phyloP scores from a whole-genome alignment of 2,888 invertebrate species.

The Microdon myrmicae region DNA sequence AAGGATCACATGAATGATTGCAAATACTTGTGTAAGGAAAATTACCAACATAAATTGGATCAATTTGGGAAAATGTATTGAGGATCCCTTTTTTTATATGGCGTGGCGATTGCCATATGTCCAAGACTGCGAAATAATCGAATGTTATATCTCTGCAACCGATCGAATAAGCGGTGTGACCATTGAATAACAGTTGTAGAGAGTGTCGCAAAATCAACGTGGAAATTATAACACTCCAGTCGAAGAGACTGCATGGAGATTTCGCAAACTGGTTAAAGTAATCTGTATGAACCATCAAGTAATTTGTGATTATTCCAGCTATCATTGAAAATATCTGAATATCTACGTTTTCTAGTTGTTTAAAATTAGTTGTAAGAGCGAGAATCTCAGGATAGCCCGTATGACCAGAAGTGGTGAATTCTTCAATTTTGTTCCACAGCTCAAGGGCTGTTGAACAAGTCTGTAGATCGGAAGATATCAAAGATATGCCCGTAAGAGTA shows the following conservation, averaged over 20 bases:
- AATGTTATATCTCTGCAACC: conserved; percentile 18
- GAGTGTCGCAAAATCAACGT: conserved; percentile 79
- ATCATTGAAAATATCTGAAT: conserved; percentile 77
- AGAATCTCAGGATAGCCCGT: conserved; percentile 54
- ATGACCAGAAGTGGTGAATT: conserved; percentile 59
- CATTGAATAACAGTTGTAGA: conserved; percentile 82
- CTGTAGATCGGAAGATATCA: conserved; percentile 67
- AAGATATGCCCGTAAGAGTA: conserved; percentile 69
- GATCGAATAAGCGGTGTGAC: conserved; percentile 71
- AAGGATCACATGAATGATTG: conserved; percentile 92
- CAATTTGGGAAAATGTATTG: conserved; percentile 58
- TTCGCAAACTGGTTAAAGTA: conserved; percentile 72
- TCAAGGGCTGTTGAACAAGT: conserved; percentile 1
- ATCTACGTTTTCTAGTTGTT: conserved; percentile 74
- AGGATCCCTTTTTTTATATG: conserved; percentile 56
- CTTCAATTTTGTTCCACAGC: conserved; percentile 55
- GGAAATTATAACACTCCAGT: conserved; percentile 70
- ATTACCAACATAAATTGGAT: conserved; percentile 79
- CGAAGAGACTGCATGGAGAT: conserved; percentile 55
- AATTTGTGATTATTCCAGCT: conserved; percentile 74
- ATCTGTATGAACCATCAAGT: conserved; percentile 73
- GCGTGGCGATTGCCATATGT: conserved; percentile 56
- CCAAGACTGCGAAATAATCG: conserved; percentile 52
- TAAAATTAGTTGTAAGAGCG: conserved; percentile 74
- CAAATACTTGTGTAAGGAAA: conserved; percentile 89